Conservation (phyloP, 2,113 vertebrate species). For the Mus pahari region DNA sequence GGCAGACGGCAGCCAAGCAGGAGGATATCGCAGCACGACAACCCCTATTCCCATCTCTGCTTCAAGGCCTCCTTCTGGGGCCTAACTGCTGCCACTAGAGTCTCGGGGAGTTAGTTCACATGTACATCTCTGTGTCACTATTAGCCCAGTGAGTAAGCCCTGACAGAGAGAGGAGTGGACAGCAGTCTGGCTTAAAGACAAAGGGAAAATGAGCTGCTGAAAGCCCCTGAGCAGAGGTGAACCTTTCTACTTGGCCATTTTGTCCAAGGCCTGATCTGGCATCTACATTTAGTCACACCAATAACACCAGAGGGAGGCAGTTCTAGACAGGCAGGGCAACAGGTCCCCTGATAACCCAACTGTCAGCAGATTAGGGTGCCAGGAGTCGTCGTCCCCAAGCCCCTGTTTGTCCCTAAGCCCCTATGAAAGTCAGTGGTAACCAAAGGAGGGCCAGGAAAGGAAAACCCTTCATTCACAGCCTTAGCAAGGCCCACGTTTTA, state of each 20-base stretch:
- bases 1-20: background rate
- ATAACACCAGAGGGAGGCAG: background rate
- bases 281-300: background rate
- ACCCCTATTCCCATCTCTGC: background rate
- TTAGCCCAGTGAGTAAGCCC: background rate
- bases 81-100: background rate
- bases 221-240: background rate
- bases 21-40: background rate
- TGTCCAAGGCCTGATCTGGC: background rate
- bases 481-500: background rate
- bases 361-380: background rate
- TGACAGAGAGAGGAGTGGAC: background rate
- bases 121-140: background rate
- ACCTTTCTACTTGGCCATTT: background rate
- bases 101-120: slow-evolving; percentile 20
- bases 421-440: slow-evolving; percentile 34
- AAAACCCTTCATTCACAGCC: slow-evolving; percentile 38
- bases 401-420: background rate
- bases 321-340: background rate
- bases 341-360: background rate
- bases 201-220: background rate
- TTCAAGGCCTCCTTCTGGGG: background rate
- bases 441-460: background rate
- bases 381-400: background rate
- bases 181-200: background rate